phyloP scores from a whole-genome alignment of 2,888 invertebrate genomes.

The Luffia ferchaultella region DNA sequence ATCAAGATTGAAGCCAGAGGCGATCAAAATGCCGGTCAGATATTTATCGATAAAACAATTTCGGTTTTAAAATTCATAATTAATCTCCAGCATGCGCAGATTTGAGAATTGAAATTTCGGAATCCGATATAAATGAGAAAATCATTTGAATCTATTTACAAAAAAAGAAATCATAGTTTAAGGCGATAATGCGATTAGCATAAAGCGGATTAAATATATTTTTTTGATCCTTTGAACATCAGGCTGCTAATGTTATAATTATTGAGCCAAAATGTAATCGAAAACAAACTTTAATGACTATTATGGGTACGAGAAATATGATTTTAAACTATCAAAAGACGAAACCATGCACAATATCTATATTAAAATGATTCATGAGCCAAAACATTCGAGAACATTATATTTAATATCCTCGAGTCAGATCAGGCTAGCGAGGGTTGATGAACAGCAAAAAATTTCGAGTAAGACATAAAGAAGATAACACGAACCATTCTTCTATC shows the following conservation, averaged over 20 bases:
- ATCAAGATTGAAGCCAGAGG: constrained; percentile 51
- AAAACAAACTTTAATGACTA: constrained; percentile 37
- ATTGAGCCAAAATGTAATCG: constrained; percentile 59
- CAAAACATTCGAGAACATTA: constrained; percentile 1
- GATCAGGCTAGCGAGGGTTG: constrained; percentile 12
- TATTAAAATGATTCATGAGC: not conserved
- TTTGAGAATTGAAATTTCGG: constrained; percentile 21
- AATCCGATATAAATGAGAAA: not conserved
- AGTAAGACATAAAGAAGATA: constrained; percentile 29
- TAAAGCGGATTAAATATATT: constrained; percentile 35
- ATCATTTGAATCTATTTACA: constrained; percentile 17
- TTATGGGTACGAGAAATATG: not conserved
- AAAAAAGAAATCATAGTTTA: constrained; percentile 25
- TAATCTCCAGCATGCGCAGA: constrained; percentile 45
- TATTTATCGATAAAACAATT: not conserved
- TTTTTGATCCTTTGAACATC: constrained; percentile 20
- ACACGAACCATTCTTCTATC: constrained; percentile 27
- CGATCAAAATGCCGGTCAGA: constrained; percentile 18
- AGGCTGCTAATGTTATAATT: constrained; percentile 43
- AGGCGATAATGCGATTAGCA: constrained; percentile 39
- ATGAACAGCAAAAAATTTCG: not conserved
- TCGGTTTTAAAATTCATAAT: not conserved
- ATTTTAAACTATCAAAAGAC: not conserved
- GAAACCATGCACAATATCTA: constrained; percentile 6
- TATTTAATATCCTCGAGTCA: constrained; percentile 6